A percentile compares a stretch with the other conserved stretches of the same genome.
Evolutionary conservation across 2,797 vertebrate species (phyloP).

Genomic region (Molossus alvarezi): DNA sequence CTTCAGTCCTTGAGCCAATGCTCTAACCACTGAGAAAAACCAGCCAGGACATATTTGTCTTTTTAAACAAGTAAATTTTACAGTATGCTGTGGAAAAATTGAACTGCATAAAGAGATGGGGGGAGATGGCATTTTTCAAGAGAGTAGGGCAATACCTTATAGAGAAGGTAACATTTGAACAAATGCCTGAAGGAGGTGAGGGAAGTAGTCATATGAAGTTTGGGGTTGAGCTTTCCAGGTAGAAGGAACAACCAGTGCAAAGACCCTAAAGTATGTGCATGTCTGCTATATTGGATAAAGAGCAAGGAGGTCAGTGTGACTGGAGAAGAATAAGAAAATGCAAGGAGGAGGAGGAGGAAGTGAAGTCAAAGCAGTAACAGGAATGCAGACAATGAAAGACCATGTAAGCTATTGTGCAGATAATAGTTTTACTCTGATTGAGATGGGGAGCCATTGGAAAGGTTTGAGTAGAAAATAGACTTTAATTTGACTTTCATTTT

Average conservation of each 20-base stretch:
- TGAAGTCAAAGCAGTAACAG: neutral
- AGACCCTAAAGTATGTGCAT: neutral
- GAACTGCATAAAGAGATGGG: neutral
- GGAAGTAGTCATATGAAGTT: neutral
- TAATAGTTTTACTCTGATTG: neutral
- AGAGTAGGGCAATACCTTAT: neutral
- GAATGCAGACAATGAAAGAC: neutral
- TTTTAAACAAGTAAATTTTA: constrained; percentile 1
- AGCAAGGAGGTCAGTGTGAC: neutral
- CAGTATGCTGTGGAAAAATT: neutral
- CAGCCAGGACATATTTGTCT: neutral
- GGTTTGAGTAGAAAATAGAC: neutral
- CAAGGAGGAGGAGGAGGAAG: neutral
- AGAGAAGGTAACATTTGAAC: neutral
- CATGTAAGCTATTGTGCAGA: neutral
- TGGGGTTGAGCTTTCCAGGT: neutral
- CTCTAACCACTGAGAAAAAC: too few relatives aligned
- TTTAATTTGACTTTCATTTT: constrained; percentile 3
- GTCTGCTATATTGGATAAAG: neutral
- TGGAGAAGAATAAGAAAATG: neutral
- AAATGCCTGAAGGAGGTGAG: neutral
- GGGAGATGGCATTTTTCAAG: neutral
- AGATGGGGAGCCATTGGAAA: neutral
- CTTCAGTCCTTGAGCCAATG: too few relatives aligned
- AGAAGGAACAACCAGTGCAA: neutral